Conservation (phyloP, 2,797 vertebrate species). For the Hippoglossus hippoglossus region DNA sequence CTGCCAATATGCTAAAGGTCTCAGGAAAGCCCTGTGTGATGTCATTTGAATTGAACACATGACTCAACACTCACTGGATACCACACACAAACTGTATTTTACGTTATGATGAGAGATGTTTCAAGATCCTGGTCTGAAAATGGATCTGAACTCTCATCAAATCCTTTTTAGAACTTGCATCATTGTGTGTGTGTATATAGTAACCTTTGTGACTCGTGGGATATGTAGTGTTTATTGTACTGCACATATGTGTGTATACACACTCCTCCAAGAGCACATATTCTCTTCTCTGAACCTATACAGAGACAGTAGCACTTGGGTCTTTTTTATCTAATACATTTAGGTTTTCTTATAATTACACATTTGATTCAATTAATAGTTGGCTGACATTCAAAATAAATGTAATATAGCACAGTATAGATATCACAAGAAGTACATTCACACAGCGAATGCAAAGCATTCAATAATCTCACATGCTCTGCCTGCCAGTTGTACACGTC, state of each 20-base stretch:
- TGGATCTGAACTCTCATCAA: not conserved
- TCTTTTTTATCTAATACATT: conserved; percentile 6
- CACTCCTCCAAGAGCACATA: conserved; percentile 5
- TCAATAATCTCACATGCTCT: not conserved
- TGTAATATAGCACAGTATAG: conserved; percentile 8
- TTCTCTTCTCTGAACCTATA: conserved; percentile 9
- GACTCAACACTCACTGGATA: not conserved
- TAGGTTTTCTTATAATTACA: conserved; percentile 2
- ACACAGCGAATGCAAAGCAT: not conserved
- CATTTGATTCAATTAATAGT: conserved; percentile 27
- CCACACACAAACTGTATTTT: not conserved
- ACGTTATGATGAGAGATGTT: not conserved
- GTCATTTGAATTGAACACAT: conserved; percentile 20
- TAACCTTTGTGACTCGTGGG: not conserved
- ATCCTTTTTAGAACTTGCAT: not conserved
- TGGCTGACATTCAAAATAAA: conserved; percentile 25
- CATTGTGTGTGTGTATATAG: not conserved
- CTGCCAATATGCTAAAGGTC: conserved; percentile 24
- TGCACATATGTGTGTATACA: conserved; percentile 21
- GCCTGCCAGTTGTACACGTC: not conserved
- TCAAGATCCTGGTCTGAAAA: not conserved
- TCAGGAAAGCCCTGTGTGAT: conserved; percentile 23
- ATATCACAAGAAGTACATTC: conserved; percentile 17
- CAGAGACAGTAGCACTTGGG: conserved; percentile 20
- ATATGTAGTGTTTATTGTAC: conserved; percentile 32